Evolutionary conservation across 2,113 vertebrate species (phyloP).

Genomic region (Paralichthys olivaceus): DNA sequence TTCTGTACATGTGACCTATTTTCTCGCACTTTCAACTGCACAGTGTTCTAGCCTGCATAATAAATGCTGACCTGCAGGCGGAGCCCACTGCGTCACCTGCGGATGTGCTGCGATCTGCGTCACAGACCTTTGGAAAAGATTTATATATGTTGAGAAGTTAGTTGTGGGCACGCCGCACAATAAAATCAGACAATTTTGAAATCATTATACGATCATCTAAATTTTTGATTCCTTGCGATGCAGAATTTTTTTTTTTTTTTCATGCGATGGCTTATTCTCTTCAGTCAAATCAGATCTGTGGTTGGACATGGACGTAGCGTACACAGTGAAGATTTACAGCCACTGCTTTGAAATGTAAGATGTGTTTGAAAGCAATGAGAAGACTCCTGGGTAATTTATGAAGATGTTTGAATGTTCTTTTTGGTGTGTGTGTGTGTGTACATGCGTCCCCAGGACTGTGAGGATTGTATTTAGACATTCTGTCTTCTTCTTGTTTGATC

Average conservation of each 20-base stretch:
- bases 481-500: conserved; percentile 38
- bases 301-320: neutral
- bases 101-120: neutral
- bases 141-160: neutral
- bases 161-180: neutral
- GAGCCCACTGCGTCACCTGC: neutral
- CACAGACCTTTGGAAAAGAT: neutral
- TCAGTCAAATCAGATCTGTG: neutral
- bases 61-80: neutral
- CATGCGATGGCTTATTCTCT: neutral
- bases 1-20: neutral
- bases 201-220: neutral
- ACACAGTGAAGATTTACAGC: neutral
- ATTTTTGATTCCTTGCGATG: neutral
- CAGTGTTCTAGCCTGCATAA: neutral
- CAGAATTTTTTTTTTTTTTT: neutral
- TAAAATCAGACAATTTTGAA: neutral
- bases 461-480: conserved; percentile 13
- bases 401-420: neutral
- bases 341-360: neutral
- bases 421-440: neutral
- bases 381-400: conserved; percentile 13
- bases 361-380: conserved; percentile 7
- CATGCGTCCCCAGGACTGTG: neutral
- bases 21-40: neutral